phyloP scores from a whole-genome alignment of 2,797 vertebrate genomes.

The Eurystomus glaucurus region DNA sequence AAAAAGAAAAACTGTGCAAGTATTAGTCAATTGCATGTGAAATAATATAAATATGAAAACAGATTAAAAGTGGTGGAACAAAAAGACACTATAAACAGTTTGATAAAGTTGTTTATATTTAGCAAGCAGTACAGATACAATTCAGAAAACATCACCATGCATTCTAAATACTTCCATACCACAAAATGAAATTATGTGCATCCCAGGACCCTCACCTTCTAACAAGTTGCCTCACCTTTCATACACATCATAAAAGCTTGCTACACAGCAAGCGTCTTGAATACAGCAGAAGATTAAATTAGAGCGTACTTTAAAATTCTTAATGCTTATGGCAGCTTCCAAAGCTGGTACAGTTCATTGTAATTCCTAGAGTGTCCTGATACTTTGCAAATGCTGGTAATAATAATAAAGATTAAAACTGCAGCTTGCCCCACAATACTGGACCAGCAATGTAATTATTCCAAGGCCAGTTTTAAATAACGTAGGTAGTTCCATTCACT shows the following conservation, averaged over 20 bases:
- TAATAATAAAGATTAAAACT: too few species aligned
- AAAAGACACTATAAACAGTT: not conserved
- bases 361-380: not conserved
- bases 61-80: not conserved
- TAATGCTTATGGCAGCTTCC: not conserved
- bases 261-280: not conserved
- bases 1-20: not conserved
- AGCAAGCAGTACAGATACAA: not conserved
- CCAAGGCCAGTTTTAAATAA: not conserved
- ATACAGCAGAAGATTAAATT: slow-evolving; percentile 7
- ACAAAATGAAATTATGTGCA: not conserved
- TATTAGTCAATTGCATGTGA: not conserved
- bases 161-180: not conserved
- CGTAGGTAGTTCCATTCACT: not conserved
- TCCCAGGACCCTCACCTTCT: not conserved
- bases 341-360: not conserved
- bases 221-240: not conserved
- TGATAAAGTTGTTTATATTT: not conserved
- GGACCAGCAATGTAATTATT: not conserved
- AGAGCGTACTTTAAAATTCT: not conserved
- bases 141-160: not conserved
- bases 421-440: not conserved
- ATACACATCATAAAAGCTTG: not conserved
- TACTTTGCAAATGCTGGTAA: too few species aligned
- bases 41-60: not conserved